These are phyloP conservation scores for Varecia variegata DNA, from an alignment of 2,797 vertebrate genomes.

Conservation along the genomic window DNA sequence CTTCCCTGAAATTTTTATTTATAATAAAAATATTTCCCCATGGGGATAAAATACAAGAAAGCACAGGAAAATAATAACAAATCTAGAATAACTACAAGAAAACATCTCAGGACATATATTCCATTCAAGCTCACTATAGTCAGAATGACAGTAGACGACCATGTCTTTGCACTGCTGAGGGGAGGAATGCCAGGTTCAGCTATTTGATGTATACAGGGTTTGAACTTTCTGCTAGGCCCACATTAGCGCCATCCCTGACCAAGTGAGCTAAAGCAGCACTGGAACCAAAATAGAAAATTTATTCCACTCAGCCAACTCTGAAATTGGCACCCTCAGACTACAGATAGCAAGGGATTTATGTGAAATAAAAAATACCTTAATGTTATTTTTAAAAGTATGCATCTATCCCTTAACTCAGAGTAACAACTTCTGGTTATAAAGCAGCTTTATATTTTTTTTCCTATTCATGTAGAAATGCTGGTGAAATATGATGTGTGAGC, in stretches of 20 bases:
- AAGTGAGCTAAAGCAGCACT: background rate
- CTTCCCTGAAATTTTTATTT: background rate
- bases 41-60: background rate
- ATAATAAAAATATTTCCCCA: conserved; percentile 5
- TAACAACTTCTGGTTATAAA: background rate
- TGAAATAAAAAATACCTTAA: background rate
- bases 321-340: background rate
- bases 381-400: background rate
- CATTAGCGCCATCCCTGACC: background rate
- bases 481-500: background rate
- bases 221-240: background rate
- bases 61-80: background rate
- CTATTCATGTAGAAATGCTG: background rate
- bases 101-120: background rate
- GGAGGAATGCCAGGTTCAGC: background rate
- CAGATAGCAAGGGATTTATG: background rate
- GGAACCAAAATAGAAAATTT: background rate
- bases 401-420: background rate
- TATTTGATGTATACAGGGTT: background rate
- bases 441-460: background rate
- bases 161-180: background rate
- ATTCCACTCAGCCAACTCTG: background rate
- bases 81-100: background rate
- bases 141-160: background rate
- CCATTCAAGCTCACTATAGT: background rate